A percentile compares a stretch with the other conserved stretches of the same genome.
Conservation (phyloP, 2,888 invertebrate genomes). For the Hybos culiciformis region DNA sequence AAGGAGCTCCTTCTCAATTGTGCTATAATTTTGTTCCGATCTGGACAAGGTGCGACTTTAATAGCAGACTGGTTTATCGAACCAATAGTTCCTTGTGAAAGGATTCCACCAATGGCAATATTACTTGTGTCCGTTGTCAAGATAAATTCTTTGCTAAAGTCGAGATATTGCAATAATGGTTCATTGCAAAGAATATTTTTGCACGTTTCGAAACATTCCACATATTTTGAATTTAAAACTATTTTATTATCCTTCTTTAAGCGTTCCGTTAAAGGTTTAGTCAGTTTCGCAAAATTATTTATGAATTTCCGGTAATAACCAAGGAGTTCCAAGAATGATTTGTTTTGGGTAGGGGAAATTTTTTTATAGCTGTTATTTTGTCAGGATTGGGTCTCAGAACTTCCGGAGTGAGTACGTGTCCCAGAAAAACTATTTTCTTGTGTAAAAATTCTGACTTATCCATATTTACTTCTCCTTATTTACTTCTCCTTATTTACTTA, state of each 20-base stretch:
- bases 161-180: slow-evolving; percentile 24
- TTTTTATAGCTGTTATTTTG: slow-evolving; percentile 13
- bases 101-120: slow-evolving; percentile 18
- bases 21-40: slow-evolving; percentile 16
- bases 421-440: slow-evolving; percentile 21
- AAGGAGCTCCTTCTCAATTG: slow-evolving; percentile 18
- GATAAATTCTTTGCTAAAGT: slow-evolving; percentile 14
- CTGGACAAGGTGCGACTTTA: slow-evolving; percentile 17
- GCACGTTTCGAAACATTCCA: slow-evolving; percentile 9
- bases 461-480: slow-evolving; percentile 20
- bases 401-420: slow-evolving; percentile 18
- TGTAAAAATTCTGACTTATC: slow-evolving; percentile 19
- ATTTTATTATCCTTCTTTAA: slow-evolving; percentile 13
- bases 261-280: slow-evolving; percentile 12
- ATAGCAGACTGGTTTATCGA: slow-evolving; percentile 18
- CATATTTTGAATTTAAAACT: slow-evolving; percentile 6
- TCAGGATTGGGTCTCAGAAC: slow-evolving; percentile 18
- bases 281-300: slow-evolving; percentile 7
- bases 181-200: slow-evolving; percentile 13
- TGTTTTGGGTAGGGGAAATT: slow-evolving; percentile 4
- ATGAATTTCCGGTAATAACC: slow-evolving; percentile 11
- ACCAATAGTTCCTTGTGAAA: too few relatives aligned
- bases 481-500: too few relatives aligned
- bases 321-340: slow-evolving; percentile 8
- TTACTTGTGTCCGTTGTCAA: slow-evolving; percentile 21